These are phyloP conservation scores for Pipistrellus kuhlii DNA, from an alignment of 2,797 vertebrate species.

Conservation along the genomic window DNA sequence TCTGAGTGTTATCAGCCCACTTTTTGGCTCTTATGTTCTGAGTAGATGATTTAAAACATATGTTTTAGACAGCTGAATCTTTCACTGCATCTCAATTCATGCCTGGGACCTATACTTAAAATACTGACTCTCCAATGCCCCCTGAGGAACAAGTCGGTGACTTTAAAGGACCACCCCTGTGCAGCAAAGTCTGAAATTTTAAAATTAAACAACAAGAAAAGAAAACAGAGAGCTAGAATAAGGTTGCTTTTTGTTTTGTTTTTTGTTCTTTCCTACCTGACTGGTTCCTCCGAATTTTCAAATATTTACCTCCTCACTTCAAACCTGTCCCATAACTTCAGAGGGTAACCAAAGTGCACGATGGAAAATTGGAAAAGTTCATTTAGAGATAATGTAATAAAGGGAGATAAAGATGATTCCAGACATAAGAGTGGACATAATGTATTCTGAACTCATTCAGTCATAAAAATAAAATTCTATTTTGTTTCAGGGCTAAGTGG, in stretches of 20 bases:
- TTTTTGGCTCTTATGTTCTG: neutral
- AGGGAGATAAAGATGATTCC: conserved; percentile 28
- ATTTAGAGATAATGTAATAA: conserved; percentile 46
- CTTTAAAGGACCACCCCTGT: neutral
- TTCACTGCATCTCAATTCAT: neutral
- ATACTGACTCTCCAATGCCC: neutral
- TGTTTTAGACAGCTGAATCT: neutral
- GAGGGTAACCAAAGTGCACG: neutral
- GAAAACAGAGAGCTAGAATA: neutral
- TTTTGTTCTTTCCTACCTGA: conserved; percentile 1
- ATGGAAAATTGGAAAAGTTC: conserved; percentile 54
- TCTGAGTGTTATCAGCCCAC: neutral
- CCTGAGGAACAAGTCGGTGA: neutral
- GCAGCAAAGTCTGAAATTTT: neutral
- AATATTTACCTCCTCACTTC: conserved; percentile 35
- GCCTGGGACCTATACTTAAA: conserved; percentile 24
- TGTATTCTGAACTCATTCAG: conserved; percentile 60
- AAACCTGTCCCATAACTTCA: neutral
- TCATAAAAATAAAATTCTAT: conserved; percentile 63
- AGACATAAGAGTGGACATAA: conserved; percentile 33
- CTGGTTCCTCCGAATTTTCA: conserved; percentile 33
- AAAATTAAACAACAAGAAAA: neutral
- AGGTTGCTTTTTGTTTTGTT: neutral
- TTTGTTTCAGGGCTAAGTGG: conserved; percentile 37
- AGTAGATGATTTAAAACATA: neutral